Evolutionary conservation across 2,797 vertebrate species (phyloP).

Genomic region (Meda fulgida): DNA sequence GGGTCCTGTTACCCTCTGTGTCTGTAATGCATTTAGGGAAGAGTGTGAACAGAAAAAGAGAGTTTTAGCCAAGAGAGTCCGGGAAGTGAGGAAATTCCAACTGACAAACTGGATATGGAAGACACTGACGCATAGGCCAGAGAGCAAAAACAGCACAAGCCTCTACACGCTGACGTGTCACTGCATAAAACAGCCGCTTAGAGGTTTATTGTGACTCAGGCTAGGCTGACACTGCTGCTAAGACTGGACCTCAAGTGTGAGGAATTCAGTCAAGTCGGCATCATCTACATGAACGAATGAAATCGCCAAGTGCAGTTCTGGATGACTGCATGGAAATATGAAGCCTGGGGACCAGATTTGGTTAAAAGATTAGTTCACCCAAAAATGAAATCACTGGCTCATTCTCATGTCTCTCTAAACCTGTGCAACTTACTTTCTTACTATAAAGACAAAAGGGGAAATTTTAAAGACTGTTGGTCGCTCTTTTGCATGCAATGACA

Average conservation of each 20-base stretch:
- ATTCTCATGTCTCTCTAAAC: neutral
- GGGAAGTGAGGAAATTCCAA: slow-evolving; percentile 79
- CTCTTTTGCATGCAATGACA: neutral
- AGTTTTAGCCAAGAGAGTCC: slow-evolving; percentile 74
- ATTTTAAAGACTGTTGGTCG: neutral
- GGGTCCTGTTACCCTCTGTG: slow-evolving; percentile 55
- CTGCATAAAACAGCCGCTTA: slow-evolving; percentile 34
- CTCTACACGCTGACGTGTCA: slow-evolving; percentile 70
- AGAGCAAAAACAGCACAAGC: slow-evolving; percentile 63
- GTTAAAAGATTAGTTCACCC: slow-evolving; percentile 23
- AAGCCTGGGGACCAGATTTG: slow-evolving; percentile 20
- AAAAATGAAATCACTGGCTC: neutral
- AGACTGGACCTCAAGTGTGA: slow-evolving; percentile 4
- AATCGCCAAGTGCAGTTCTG: neutral
- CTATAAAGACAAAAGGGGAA: neutral
- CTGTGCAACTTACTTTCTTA: neutral
- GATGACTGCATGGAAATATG: slow-evolving; percentile 4
- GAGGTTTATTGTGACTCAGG: slow-evolving; percentile 39
- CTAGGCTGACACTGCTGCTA: slow-evolving; percentile 2
- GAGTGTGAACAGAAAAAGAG: slow-evolving; percentile 68
- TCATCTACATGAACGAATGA: neutral
- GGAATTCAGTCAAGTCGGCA: slow-evolving; percentile 10
- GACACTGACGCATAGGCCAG: slow-evolving; percentile 65
- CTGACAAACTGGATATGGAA: slow-evolving; percentile 65
- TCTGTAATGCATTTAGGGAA: slow-evolving; percentile 62